Evolutionary conservation across 2,113 vertebrate genomes (phyloP), one percentile per base, ranked within the genome.

Genomic region (Leptosomus discolor): DNA sequence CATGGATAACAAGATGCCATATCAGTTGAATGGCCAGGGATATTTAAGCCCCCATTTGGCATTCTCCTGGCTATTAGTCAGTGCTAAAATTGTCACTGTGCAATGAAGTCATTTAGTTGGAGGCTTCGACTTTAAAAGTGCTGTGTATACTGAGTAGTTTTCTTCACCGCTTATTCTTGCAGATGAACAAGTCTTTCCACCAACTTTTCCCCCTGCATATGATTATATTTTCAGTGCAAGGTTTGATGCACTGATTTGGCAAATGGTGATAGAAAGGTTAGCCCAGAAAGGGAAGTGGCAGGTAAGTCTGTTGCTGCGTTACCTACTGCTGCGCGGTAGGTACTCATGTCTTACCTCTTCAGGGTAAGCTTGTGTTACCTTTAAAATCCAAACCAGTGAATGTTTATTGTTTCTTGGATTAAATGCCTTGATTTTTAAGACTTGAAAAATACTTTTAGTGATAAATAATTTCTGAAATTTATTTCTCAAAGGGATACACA

Each of bases 191-290:
- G 26, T 58, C 65, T 86, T 97, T 61, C 96, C 96, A 23, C 15
- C 12, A 22, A 70, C 61, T 45, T 98, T 98, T 60, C 48, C 50
- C 64, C 50, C 86, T 10, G 94, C 91, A 3, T 98, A 95, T 36
- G 74, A 89, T 30, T 90, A 90, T 32, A 77, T 98, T 88, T 98
- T 98, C 89, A 84, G 53, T 1, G 37, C 82, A 27, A 50, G 20
- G 65, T 98, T 97, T 32, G 78, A 94, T 73, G 74, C 87, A 2
- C 51, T 92, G 51, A 73, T 98, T 82, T 99, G 98, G 98, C 98
- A 98, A 58, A 79, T 56, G 2, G 98, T 98, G 43, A 97, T 99
- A 90, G 98, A 98, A 83, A 98, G 95, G 90, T 75, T 98, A 94
- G 97, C 97, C 50, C 98, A 97, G 88, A 98, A 97, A 83, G 96